Percentiles rank a stretch among this genome's conserved stretches.
Conservation (phyloP, 2,113 vertebrate genomes). For the Poecile atricapillus region DNA sequence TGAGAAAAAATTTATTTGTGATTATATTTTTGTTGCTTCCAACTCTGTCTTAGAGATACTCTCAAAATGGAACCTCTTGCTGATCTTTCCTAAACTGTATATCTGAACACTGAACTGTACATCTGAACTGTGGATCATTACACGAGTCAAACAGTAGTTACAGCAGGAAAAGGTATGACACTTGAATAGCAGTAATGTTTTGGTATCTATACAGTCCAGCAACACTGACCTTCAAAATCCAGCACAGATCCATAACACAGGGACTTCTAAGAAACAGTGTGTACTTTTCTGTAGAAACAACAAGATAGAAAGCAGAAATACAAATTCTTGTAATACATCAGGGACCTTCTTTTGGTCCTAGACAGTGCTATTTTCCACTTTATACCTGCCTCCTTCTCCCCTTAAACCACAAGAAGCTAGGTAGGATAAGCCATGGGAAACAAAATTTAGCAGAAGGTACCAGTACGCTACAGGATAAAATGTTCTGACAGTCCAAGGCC, state of each 20-base stretch:
- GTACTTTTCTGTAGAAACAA: background rate
- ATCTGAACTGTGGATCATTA: background rate
- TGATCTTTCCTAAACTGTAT: background rate
- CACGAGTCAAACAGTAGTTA: background rate
- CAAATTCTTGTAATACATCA: background rate
- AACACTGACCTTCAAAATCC: background rate
- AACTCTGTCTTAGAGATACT: background rate
- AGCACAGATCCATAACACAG: background rate
- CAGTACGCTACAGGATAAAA: background rate
- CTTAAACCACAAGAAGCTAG: background rate
- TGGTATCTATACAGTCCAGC: background rate
- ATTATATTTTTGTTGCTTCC: background rate
- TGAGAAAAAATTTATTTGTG: background rate
- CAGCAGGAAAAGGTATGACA: background rate
- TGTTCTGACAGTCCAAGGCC: background rate
- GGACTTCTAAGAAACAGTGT: background rate
- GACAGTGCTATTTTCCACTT: background rate
- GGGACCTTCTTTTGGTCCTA: background rate
- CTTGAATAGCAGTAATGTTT: background rate
- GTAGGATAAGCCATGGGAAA: background rate
- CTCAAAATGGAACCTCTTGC: background rate
- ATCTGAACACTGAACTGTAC: no score
- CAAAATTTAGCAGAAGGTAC: background rate
- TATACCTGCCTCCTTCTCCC: accelerated
- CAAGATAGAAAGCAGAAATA: background rate